Evolutionary conservation across 2,888 invertebrate genomes (phyloP).

Genomic region (Epistrophella euchroma): DNA sequence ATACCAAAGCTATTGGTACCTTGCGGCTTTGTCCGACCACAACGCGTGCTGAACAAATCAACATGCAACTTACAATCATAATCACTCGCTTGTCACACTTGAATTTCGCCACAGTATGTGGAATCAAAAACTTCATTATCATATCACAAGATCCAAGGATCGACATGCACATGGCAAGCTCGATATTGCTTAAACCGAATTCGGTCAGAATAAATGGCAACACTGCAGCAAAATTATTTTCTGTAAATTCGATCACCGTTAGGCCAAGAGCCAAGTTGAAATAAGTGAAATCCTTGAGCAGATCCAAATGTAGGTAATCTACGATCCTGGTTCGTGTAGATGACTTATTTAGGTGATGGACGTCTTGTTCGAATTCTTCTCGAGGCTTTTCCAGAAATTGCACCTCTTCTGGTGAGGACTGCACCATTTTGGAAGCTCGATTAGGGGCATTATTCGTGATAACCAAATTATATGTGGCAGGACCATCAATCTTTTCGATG

Average conservation of each 20-base stretch:
- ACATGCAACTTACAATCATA: conserved; percentile 87
- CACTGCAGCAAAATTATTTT: conserved; percentile 87
- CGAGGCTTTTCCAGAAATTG: conserved; percentile 29
- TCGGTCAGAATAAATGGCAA: conserved; percentile 88
- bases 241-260: conserved; percentile 87
- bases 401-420: neutral
- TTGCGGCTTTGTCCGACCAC: conserved; percentile 85
- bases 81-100: conserved; percentile 88
- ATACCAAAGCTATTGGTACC: conserved; percentile 84
- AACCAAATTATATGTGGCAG: neutral
- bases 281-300: conserved; percentile 87
- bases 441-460: neutral
- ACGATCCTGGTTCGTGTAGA: conserved; percentile 83
- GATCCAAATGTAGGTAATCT: conserved; percentile 87
- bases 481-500: neutral
- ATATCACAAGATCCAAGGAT: conserved; percentile 87
- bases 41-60: conserved; percentile 86
- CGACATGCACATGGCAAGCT: conserved; percentile 88
- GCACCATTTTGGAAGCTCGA: neutral
- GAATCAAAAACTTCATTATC: conserved; percentile 86
- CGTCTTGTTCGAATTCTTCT: neutral
- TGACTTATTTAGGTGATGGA: neutral
- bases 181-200: conserved; percentile 84
- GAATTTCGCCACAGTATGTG: conserved; percentile 87
- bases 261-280: conserved; percentile 88